Conservation (phyloP, 1,140 invertebrate species). For the Magallana gigas region DNA sequence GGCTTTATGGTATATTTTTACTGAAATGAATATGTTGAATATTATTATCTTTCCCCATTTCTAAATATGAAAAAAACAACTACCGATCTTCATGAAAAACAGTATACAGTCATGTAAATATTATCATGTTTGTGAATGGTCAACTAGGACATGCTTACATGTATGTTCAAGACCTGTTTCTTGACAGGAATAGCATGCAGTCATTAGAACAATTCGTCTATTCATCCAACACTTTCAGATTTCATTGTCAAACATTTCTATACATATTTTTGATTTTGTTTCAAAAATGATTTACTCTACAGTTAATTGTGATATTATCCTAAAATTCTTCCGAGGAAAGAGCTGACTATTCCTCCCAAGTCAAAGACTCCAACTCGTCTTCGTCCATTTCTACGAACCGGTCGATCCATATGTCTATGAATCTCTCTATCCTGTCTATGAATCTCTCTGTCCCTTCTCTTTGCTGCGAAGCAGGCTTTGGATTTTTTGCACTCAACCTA, state of each 20-base stretch:
- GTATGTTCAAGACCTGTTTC: not conserved
- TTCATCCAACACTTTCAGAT: too few species aligned
- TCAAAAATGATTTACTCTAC: too few species aligned
- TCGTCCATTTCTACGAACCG: not conserved
- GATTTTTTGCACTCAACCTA: constrained; percentile 8
- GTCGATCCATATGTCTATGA: not conserved
- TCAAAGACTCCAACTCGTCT: not conserved
- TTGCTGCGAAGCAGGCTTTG: not conserved
- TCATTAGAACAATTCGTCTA: not conserved
- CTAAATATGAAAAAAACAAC: not conserved
- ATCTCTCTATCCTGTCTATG: not conserved
- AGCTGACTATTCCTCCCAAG: not conserved
- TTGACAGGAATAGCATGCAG: not conserved
- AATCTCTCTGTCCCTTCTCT: not conserved
- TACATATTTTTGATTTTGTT: too few species aligned
- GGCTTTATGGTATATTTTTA: too few species aligned
- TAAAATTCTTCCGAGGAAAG: not conserved
- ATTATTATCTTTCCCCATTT: not conserved
- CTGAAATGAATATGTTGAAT: too few species aligned
- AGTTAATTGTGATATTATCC: not conserved
- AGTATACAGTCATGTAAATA: not conserved
- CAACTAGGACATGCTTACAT: not conserved
- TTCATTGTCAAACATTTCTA: too few species aligned
- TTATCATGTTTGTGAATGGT: not conserved
- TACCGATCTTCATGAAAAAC: not conserved